These are phyloP conservation scores for Meliscaeva auricollis DNA, from an alignment of 2,888 invertebrate species.

Conservation along the genomic window DNA sequence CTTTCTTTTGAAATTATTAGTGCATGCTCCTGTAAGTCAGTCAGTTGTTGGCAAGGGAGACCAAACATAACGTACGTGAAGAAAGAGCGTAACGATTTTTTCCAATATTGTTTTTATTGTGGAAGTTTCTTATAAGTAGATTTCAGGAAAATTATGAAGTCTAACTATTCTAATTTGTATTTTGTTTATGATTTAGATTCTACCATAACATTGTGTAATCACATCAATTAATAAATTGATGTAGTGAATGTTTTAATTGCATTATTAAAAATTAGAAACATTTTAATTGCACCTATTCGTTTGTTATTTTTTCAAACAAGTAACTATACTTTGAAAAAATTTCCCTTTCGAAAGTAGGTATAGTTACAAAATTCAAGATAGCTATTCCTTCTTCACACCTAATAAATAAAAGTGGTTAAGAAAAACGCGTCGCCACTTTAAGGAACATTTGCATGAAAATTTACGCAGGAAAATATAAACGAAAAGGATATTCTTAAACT, in stretches of 20 bases:
- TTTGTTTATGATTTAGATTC: too few species aligned
- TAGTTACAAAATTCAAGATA: too few species aligned
- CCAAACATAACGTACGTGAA: constrained; percentile 17
- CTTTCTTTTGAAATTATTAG: constrained; percentile 45
- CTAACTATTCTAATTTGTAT: not conserved
- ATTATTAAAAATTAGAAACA: too few species aligned
- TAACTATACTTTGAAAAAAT: too few species aligned
- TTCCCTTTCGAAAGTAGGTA: too few species aligned
- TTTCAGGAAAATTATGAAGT: not conserved
- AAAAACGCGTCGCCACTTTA: not conserved
- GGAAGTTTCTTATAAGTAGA: constrained; percentile 34
- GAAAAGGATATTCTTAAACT: not conserved
- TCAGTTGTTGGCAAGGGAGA: constrained; percentile 41
- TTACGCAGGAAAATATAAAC: not conserved
- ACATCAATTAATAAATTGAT: too few species aligned
- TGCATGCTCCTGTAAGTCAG: constrained; percentile 48
- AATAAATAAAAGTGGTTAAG: not conserved
- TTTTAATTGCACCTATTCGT: too few species aligned
- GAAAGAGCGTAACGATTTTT: constrained; percentile 29
- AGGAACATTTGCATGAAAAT: too few species aligned
- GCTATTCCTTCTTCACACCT: too few species aligned
- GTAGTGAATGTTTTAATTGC: too few species aligned
- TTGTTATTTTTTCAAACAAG: too few species aligned
- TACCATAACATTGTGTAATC: too few species aligned
- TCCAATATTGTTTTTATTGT: constrained; percentile 18